Percentiles rank a stretch among this genome's conserved stretches.
phyloP scores from a whole-genome alignment of 2,113 vertebrate species.

The Corythaixoides concolor region DNA sequence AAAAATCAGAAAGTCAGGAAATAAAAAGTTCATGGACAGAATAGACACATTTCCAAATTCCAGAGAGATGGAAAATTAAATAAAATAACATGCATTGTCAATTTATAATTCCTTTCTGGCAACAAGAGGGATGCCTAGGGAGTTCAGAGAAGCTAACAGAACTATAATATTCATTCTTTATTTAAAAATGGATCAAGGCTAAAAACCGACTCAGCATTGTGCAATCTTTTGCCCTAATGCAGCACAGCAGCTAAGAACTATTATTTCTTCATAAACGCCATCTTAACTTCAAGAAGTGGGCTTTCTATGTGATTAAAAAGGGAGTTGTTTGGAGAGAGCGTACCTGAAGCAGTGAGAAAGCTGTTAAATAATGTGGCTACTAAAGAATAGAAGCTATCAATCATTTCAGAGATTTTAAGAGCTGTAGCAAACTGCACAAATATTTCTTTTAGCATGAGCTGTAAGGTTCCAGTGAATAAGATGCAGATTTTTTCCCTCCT shows the following conservation, averaged over 20 bases:
- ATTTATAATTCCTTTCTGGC: conserved; percentile 34
- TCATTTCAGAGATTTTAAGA: not conserved
- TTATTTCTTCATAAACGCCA: not conserved
- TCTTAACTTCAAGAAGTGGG: not conserved
- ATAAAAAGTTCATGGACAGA: not conserved
- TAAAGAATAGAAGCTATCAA: not conserved
- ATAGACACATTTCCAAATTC: conserved; percentile 2
- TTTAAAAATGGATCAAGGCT: conserved; percentile 60
- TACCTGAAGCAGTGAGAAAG: not conserved
- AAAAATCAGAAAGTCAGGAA: not conserved
- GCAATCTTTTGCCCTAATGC: conserved; percentile 18
- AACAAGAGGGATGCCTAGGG: conserved; percentile 19
- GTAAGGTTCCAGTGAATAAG: not conserved
- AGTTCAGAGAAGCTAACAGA: conserved; percentile 19
- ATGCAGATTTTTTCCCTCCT: accelerated
- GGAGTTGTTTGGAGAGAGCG: not conserved
- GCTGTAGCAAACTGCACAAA: not conserved
- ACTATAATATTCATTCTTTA: conserved; percentile 32
- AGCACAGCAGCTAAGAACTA: not conserved
- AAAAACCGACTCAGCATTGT: not conserved
- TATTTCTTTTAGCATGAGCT: not conserved
- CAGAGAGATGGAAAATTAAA: conserved; percentile 33
- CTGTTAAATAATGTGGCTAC: not conserved
- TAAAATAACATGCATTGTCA: conserved; percentile 8
- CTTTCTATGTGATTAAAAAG: not conserved